Conservation (phyloP, 2,888 invertebrate genomes). For the Eristalis arbustorum region DNA sequence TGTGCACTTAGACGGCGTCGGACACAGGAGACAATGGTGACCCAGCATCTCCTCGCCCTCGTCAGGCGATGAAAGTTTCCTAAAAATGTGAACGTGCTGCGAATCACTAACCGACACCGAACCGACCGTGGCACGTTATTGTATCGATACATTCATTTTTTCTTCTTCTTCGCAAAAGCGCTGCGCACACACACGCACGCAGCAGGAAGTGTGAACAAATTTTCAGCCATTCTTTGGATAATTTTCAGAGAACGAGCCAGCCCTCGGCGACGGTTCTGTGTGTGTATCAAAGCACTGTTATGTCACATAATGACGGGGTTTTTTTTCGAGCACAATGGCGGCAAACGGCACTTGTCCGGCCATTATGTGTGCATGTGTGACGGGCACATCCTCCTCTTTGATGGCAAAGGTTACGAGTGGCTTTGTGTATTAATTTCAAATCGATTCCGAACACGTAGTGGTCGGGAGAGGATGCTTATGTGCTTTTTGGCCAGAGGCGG, state of each 20-base stretch:
- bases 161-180: background rate
- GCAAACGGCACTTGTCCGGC: conserved; percentile 21
- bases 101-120: conserved; percentile 19
- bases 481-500: background rate
- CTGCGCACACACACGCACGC: background rate
- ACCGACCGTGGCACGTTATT: no score
- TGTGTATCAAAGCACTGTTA: conserved; percentile 26
- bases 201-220: conserved; percentile 10
- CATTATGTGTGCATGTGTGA: background rate
- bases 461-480: background rate
- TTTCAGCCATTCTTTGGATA: conserved; percentile 26
- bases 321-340: conserved; percentile 1
- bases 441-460: conserved; percentile 21
- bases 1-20: background rate
- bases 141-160: background rate
- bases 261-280: background rate
- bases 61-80: conserved; percentile 19
- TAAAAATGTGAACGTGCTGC: conserved; percentile 51
- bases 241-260: conserved; percentile 17
- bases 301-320: conserved; percentile 26
- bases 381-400: background rate
- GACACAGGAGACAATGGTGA: conserved; percentile 29
- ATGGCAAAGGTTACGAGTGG: background rate
- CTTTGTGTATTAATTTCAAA: conserved; percentile 35
- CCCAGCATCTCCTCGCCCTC: conserved; percentile 2